phyloP scores from a whole-genome alignment of 2,797 vertebrate species.

The Lagocephalus sceleratus region DNA sequence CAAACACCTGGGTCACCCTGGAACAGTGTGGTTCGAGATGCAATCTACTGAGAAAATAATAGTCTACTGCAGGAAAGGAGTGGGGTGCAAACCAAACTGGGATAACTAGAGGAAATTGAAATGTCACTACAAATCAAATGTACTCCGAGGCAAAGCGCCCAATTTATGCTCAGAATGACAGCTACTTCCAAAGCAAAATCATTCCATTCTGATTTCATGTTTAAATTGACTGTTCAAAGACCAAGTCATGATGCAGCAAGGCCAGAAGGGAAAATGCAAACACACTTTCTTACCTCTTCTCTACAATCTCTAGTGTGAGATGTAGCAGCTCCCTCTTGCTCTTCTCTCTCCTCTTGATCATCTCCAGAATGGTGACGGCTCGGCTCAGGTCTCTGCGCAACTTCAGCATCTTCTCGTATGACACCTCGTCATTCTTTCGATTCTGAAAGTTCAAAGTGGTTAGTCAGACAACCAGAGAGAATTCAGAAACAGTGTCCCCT shows the following conservation, averaged over 20 bases:
- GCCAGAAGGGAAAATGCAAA: background rate
- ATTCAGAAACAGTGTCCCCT: background rate
- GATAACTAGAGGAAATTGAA: constrained; percentile 76
- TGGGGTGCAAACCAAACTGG: constrained; percentile 32
- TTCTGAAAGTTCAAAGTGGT: constrained; percentile 73
- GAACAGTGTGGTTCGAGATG: constrained; percentile 32
- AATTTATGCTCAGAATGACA: constrained; percentile 61
- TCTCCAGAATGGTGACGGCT: constrained; percentile 96
- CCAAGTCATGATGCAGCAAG: background rate
- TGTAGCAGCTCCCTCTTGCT: constrained; percentile 97
- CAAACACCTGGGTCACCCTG: constrained; percentile 33
- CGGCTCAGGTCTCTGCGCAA: constrained; percentile 94
- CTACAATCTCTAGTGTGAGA: constrained; percentile 97
- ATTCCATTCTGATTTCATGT: constrained; percentile 50
- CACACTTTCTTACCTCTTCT: constrained; percentile 85
- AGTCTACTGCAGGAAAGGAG: constrained; percentile 33
- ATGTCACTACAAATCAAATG: constrained; percentile 72
- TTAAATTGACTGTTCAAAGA: constrained; percentile 35
- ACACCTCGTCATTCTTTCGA: constrained; percentile 98
- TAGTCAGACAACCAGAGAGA: background rate
- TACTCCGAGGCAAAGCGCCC: constrained; percentile 58
- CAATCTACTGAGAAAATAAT: constrained; percentile 35
- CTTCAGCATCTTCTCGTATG: constrained; percentile 99
- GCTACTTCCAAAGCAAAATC: constrained; percentile 61
- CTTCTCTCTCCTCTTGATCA: constrained; percentile 98